Conservation (phyloP, 2,113 vertebrate species). For the Planiliza haematocheilus region DNA sequence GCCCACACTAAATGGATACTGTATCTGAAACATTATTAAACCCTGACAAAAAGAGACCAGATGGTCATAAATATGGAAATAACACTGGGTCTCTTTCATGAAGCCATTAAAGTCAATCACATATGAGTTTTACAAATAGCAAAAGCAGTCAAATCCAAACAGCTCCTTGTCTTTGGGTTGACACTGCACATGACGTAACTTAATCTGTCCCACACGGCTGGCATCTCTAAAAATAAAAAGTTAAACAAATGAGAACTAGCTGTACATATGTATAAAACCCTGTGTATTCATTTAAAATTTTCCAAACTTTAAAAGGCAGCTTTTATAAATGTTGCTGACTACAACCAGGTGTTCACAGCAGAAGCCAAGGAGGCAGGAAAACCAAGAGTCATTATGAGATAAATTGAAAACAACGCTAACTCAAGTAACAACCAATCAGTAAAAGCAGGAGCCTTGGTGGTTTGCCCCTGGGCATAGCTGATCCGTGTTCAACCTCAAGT, state of each 20-base stretch:
- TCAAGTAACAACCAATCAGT: slow-evolving; percentile 67
- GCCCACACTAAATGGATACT: slow-evolving; percentile 76
- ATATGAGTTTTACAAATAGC: slow-evolving; percentile 67
- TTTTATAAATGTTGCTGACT: slow-evolving; percentile 64
- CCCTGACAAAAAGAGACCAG: slow-evolving; percentile 64
- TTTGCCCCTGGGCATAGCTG: slow-evolving; percentile 42
- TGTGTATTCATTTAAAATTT: slow-evolving; percentile 55
- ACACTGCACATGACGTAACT: slow-evolving; percentile 25
- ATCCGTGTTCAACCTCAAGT: slow-evolving; percentile 57
- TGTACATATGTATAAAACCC: slow-evolving; percentile 1
- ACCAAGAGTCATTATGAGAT: slow-evolving; percentile 64
- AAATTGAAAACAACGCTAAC: slow-evolving; percentile 57
- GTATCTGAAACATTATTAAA: slow-evolving; percentile 79
- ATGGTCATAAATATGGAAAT: slow-evolving; percentile 73
- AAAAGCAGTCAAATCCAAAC: slow-evolving; percentile 55
- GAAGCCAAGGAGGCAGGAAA: slow-evolving; percentile 55
- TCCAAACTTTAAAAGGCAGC: slow-evolving; percentile 51
- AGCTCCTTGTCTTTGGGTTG: slow-evolving; percentile 45
- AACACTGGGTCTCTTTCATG: slow-evolving; percentile 65
- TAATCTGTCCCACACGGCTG: slow-evolving; percentile 36
- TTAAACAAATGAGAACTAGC: slow-evolving; percentile 31
- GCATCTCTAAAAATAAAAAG: slow-evolving; percentile 29
- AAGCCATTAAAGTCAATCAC: slow-evolving; percentile 71
- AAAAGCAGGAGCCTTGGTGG: slow-evolving; percentile 26
- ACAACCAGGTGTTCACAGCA: slow-evolving; percentile 72